Conservation (phyloP, 2,113 vertebrate genomes). For the Dromas ardeola region DNA sequence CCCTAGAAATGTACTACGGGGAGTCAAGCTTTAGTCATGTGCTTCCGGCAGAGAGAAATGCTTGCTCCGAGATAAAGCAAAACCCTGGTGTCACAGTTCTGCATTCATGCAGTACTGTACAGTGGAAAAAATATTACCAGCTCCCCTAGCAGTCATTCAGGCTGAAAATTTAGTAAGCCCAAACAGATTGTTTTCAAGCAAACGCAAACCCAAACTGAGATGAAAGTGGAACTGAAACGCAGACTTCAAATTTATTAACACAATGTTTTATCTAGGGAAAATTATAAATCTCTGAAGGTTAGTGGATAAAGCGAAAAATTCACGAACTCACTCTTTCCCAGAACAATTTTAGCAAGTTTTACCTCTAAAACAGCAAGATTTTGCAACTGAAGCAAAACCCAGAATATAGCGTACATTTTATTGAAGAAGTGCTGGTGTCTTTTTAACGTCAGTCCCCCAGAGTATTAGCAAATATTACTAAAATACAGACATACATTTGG, state of each 20-base stretch:
- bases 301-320: not conserved
- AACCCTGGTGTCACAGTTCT: not conserved
- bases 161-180: not conserved
- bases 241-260: not conserved
- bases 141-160: not conserved
- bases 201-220: rapidly evolving
- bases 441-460: not conserved
- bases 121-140: rapidly evolving
- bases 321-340: not conserved
- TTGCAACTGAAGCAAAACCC: not conserved
- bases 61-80: not conserved
- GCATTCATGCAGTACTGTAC: rapidly evolving
- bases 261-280: not conserved
- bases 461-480: not conserved
- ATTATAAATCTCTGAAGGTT: not conserved
- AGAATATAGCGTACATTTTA: not conserved
- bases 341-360: not conserved
- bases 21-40: rapidly evolving
- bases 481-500: not conserved
- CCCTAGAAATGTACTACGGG: rapidly evolving
- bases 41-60: rapidly evolving
- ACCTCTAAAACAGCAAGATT: not conserved
- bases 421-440: not conserved
- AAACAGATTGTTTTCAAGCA: not conserved
- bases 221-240: rapidly evolving